Conservation (phyloP, 2,113 vertebrate species). For the Gasterosteus aculeatus region DNA sequence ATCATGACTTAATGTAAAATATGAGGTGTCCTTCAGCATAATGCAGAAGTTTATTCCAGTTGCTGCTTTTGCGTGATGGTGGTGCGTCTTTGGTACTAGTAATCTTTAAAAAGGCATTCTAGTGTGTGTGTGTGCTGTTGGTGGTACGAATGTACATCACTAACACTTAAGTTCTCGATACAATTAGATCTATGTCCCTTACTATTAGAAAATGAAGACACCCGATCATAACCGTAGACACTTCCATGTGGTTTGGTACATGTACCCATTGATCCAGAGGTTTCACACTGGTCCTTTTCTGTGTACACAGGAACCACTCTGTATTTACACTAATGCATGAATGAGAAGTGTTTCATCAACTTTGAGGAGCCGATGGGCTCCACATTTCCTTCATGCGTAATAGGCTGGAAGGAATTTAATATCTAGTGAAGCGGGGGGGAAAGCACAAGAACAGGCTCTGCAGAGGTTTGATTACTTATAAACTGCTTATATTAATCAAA, state of each 20-base stretch:
- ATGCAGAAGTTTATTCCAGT: constrained; percentile 42
- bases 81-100: constrained; percentile 47
- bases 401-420: not conserved
- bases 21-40: constrained; percentile 7
- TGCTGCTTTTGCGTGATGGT: constrained; percentile 29
- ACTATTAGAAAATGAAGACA: not conserved
- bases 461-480: constrained; percentile 13
- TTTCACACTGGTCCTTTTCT: not conserved
- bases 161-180: too few relatives aligned
- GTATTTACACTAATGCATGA: constrained; percentile 11
- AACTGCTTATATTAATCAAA: constrained; percentile 12
- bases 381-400: constrained; percentile 14
- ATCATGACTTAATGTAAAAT: not conserved
- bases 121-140: not conserved
- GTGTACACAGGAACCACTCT: not conserved
- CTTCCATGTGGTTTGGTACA: not conserved
- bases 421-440: not conserved
- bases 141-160: not conserved
- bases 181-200: not conserved
- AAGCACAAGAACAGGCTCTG: constrained; percentile 9
- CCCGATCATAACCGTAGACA: not conserved
- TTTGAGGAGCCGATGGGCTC: not conserved
- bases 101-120: constrained; percentile 11
- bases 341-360: constrained; percentile 17
- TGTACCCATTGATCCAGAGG: not conserved